Percentiles rank a stretch among this genome's conserved stretches.
Conservation (phyloP, 1,140 invertebrate genomes). For the Orchestia grillus region DNA sequence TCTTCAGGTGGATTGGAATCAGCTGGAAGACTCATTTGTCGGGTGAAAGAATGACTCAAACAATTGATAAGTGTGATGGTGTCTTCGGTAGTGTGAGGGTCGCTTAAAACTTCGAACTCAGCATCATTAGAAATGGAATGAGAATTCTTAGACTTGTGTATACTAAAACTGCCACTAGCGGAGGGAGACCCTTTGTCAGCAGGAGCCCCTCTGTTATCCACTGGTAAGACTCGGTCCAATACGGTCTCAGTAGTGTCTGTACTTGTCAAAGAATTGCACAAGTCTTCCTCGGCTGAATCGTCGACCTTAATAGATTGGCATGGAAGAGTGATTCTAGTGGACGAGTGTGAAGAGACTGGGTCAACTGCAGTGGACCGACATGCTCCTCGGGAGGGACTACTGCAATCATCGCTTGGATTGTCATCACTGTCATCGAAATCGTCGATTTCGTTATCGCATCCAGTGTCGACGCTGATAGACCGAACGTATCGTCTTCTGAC, state of each 20-base stretch:
- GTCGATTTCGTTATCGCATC: slow-evolving; percentile 20
- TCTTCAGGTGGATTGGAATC: slow-evolving; percentile 58
- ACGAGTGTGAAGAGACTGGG: background rate
- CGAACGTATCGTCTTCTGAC: slow-evolving; percentile 25
- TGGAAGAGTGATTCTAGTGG: background rate
- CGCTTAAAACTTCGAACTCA: slow-evolving; percentile 16
- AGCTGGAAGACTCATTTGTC: slow-evolving; percentile 63
- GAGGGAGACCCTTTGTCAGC: background rate
- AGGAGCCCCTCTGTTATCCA: background rate
- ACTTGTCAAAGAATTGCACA: slow-evolving; percentile 37
- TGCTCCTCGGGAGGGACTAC: background rate
- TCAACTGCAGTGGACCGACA: background rate
- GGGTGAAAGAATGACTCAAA: slow-evolving; percentile 58
- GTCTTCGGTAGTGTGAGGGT: slow-evolving; percentile 7
- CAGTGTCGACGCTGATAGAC: slow-evolving; percentile 39
- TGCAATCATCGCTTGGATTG: slow-evolving; percentile 1
- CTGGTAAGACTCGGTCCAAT: slow-evolving; percentile 22
- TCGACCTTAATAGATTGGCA: background rate
- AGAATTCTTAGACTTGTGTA: background rate
- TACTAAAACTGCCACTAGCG: background rate
- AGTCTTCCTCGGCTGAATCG: slow-evolving; percentile 31
- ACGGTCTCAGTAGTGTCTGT: slow-evolving; percentile 32
- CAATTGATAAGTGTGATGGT: slow-evolving; percentile 42
- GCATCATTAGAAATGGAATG: background rate
- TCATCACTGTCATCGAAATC: slow-evolving; percentile 45